These are phyloP conservation scores for Eriocheir sinensis DNA, from an alignment of 1,140 invertebrate species.

Conservation along the genomic window DNA sequence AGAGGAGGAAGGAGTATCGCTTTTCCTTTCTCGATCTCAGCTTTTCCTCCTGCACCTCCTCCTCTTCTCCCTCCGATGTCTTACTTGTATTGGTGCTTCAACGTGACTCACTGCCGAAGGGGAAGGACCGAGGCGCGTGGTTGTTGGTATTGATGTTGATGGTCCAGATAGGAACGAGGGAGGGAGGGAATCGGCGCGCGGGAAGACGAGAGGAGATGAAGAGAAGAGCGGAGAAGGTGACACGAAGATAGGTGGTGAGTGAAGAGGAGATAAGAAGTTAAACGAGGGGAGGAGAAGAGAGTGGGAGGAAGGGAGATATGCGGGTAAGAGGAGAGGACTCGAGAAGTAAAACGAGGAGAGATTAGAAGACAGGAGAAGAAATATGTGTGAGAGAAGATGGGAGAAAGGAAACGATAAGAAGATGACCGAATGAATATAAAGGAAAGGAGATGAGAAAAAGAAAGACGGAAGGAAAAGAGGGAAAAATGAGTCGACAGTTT, in stretches of 20 bases:
- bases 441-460: background rate
- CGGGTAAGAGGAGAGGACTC: background rate
- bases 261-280: background rate
- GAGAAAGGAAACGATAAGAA: background rate
- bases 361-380: background rate
- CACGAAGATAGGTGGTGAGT: background rate
- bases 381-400: too few relatives aligned
- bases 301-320: background rate
- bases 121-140: too few relatives aligned
- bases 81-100: too few relatives aligned
- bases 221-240: background rate
- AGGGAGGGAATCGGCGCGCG: background rate
- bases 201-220: background rate
- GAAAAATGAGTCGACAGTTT: too few relatives aligned
- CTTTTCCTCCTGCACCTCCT: too few relatives aligned
- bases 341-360: background rate
- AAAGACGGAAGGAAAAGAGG: background rate
- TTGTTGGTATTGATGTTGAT: too few relatives aligned
- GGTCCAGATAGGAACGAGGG: too few relatives aligned
- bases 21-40: too few relatives aligned
- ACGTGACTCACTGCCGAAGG: too few relatives aligned
- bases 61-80: too few relatives aligned
- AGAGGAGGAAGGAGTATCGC: too few relatives aligned
- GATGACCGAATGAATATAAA: background rate
- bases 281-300: background rate